These are phyloP conservation scores for Thalassarche chlororhynchos DNA, from an alignment of 2,113 vertebrate species.

Conservation along the genomic window DNA sequence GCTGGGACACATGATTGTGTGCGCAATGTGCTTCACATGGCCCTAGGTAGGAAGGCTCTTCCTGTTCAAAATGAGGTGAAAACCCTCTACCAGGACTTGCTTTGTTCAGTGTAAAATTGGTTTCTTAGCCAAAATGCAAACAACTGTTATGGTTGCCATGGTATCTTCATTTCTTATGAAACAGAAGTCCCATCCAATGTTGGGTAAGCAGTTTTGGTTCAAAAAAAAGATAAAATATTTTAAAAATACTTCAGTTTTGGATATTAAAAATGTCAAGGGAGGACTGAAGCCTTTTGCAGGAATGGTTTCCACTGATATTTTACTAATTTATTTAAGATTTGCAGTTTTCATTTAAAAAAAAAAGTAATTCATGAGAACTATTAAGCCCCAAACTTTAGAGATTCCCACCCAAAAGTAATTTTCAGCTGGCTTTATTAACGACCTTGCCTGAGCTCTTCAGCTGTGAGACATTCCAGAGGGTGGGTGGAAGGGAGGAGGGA, in stretches of 20 bases:
- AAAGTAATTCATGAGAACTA: background rate
- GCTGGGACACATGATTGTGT: background rate
- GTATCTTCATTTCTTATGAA: constrained; percentile 26
- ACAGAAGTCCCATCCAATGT: background rate
- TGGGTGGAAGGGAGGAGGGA: background rate
- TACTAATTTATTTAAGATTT: background rate
- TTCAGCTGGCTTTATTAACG: background rate
- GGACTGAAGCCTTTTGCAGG: background rate
- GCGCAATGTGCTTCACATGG: background rate
- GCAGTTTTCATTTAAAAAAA: background rate
- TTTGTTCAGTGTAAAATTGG: background rate
- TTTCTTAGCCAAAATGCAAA: constrained; percentile 41
- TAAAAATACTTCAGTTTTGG: background rate
- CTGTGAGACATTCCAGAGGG: background rate
- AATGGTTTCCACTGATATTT: background rate
- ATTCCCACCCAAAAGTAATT: background rate
- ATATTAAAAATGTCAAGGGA: background rate
- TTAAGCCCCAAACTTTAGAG: background rate
- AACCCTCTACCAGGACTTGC: background rate
- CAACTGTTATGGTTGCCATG: constrained; percentile 28
- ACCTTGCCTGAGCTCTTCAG: background rate
- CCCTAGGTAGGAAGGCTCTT: background rate
- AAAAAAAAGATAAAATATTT: background rate
- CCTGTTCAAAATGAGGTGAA: background rate
- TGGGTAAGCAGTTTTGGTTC: background rate